Conservation (phyloP, 2,888 invertebrate genomes). For the Pseudoips prasinana region DNA sequence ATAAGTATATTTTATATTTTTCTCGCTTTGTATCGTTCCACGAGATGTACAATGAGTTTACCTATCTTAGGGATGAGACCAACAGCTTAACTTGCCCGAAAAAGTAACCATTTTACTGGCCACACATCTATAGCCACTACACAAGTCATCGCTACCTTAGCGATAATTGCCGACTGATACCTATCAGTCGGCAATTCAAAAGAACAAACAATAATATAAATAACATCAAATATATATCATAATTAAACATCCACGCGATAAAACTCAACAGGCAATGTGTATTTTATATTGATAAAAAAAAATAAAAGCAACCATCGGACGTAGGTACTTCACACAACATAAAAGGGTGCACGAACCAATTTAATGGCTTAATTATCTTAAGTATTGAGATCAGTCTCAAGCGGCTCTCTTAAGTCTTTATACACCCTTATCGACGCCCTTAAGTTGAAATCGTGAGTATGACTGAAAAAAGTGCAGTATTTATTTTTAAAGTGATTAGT, state of each 20-base stretch:
- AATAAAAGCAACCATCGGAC: conserved; percentile 49
- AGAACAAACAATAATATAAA: conserved; percentile 10
- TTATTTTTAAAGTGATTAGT: too few species aligned
- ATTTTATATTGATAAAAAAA: conserved; percentile 38
- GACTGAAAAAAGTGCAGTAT: too few species aligned
- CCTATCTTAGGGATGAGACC: too few species aligned
- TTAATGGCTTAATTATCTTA: conserved; percentile 78
- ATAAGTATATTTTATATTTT: too few species aligned
- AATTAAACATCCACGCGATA: conserved; percentile 36
- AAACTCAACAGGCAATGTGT: conserved; percentile 37
- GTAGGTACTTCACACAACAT: conserved; percentile 59
- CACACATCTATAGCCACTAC: too few species aligned
- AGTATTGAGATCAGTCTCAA: conserved; percentile 58
- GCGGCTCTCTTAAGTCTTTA: conserved; percentile 32
- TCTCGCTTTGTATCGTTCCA: too few species aligned
- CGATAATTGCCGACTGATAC: too few species aligned
- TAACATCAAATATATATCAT: conserved; percentile 31
- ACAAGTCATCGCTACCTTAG: too few species aligned
- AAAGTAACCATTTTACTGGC: too few species aligned
- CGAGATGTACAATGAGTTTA: too few species aligned
- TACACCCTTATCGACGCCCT: conserved; percentile 47
- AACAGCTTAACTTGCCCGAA: too few species aligned
- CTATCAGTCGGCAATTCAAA: neutral
- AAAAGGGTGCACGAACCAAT: conserved; percentile 63
- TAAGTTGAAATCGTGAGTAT: conserved; percentile 43